Evolutionary conservation across 2,113 vertebrate genomes (phyloP), one percentile per base, ranked within the genome.

Genomic region (Datnioides undecimradiatus): DNA sequence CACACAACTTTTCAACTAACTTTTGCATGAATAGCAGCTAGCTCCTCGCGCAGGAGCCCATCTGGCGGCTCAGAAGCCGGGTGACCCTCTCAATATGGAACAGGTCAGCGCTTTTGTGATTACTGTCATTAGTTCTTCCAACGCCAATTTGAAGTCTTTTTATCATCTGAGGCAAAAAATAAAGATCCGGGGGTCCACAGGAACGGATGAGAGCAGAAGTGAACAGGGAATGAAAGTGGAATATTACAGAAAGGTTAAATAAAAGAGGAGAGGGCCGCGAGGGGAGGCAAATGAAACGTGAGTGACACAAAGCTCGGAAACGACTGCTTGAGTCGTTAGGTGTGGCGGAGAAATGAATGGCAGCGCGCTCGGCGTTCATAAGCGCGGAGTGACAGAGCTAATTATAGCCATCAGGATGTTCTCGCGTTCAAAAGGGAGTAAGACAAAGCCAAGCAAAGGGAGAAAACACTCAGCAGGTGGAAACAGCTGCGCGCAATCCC

Each of bases 351-450:
- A 73, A 84, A 84, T 87, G 36, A 82, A 82, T 71, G 68, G 49
- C 79, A 80, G 68, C 59, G 6, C 52, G 64, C 60, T 57, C 38
- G 11, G 36, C 79, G 68, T 78, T 89, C 84, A 86, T 12, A 62
- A 88, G 85, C 60, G 80, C 66, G 58, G 86, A 87, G 51, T 91
- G 87, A 90, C 88, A 79, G 81, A 81, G 89, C 76, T 94, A 92
- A 93, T 95, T 93, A 92, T 87, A 87, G 85, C 87, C 82, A 77
- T 79, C 83, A 83, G 87, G 87, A 85, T 85, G 65, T 83, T 89
- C 79, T 73, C 52, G 73, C 79, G 80, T 86, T 85, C 83, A 73
- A 78, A 90, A n/a, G n/a, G 79, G 51, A 81, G 75, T 55, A 87
- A 85, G 82, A 92, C 80, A 87, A 88, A 83, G 73, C 76, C 62